Evolutionary conservation across 2,797 vertebrate genomes (phyloP), one percentile per base, ranked within the genome.

Genomic region (Sebastes taczanowskii): DNA sequence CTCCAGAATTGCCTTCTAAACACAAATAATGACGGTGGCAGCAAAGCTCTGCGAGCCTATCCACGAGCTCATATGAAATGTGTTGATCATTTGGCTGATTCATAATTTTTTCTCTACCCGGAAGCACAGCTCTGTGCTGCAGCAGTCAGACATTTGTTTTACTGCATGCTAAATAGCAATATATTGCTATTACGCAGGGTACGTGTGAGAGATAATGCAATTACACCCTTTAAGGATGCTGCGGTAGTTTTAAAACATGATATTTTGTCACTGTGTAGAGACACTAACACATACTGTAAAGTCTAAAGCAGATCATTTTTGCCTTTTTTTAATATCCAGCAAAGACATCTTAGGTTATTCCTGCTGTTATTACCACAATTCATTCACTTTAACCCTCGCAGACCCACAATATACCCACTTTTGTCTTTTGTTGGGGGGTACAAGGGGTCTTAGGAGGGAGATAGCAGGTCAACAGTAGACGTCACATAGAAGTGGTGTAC

Each of bases 1-100:
- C 90, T 89, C 80, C 84, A 92, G 91, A 93, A 92, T 91, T 92
- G 91, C 89, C 77, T 91, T 90, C 90, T 88, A 90, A 91, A 93
- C 88, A 92, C 90, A 92, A 91, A 91, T 89, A 93, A 94, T 86
- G 88, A 91, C 76, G 85, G 88, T 82, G 84, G 82, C 84, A 92
- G 90, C 88, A 89, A 85, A 88, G 80, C 82, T 81, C 77, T 77
- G 77, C 60, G 5, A 86, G 81, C 80, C 71, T 80, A 77, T 82
- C 85, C 70, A 84, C 34, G 0, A 83, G 83, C 90, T 82, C 63
- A 74, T 67, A 53, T 77, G 64, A 84, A 90, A 86, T 83, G 67
- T 69, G 82, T 88, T 82, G 81, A 88, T 91, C 77, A 88, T 91
- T 90, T 86, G 77, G 89, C 89, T 90, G 88, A 91, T 89, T 92